Conservation (phyloP, 37 sponge, comb jelly and placozoan genomes). For the Hormiphora californensis region DNA sequence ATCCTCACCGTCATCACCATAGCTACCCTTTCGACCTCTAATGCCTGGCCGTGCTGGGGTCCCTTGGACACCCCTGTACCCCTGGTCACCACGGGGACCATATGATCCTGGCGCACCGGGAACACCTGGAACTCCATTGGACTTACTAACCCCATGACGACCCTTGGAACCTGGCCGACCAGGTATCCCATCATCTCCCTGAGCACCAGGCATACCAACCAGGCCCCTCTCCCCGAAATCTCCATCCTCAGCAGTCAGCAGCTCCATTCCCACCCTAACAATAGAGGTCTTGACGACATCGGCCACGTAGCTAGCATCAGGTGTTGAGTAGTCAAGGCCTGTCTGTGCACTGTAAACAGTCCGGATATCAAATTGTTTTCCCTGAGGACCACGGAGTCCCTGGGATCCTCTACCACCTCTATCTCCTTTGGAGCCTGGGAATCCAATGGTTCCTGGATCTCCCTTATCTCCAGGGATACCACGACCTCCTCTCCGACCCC, state of each 20-base stretch:
- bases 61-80: background rate
- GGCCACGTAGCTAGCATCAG: no score
- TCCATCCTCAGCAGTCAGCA: no score
- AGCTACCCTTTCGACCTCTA: background rate
- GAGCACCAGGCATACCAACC: slow-evolving; percentile 19
- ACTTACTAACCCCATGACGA: background rate
- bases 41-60: background rate
- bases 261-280: no score
- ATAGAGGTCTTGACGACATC: no score
- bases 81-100: background rate
- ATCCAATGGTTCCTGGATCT: background rate
- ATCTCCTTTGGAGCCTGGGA: background rate
- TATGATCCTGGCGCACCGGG: background rate
- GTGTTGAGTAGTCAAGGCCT: no score
- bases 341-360: no score
- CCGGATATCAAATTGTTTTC: no score
- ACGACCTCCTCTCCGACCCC: background rate
- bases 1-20: background rate
- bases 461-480: slow-evolving; percentile 16
- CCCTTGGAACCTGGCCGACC: background rate
- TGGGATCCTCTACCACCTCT: background rate
- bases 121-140: no score
- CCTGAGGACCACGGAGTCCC: background rate
- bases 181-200: background rate
- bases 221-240: background rate